phyloP scores from a whole-genome alignment of 2,797 vertebrate genomes.

The Anableps anableps region DNA sequence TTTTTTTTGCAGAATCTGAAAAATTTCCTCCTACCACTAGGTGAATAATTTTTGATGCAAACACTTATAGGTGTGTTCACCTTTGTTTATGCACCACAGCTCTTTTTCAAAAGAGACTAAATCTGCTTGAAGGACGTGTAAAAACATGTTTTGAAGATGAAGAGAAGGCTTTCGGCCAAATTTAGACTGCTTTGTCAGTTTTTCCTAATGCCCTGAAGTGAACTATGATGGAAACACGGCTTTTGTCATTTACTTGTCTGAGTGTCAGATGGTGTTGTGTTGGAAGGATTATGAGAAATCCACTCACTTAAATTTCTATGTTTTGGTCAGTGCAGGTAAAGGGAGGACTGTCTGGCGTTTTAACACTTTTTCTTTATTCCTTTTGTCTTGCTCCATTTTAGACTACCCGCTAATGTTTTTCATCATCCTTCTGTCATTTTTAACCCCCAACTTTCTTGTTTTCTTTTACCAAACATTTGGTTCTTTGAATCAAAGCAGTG shows the following conservation, averaged over 20 bases:
- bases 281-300: constrained; percentile 24
- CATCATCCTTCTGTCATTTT: constrained; percentile 17
- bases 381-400: constrained; percentile 21
- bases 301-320: constrained; percentile 12
- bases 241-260: constrained; percentile 32
- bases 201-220: not conserved
- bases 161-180: not conserved
- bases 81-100: not conserved
- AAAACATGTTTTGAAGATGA: constrained; percentile 4
- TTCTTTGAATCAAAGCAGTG: constrained; percentile 24
- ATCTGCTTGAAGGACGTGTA: not conserved
- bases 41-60: not conserved
- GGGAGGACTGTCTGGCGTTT: not conserved
- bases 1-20: not conserved
- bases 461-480: constrained; percentile 19
- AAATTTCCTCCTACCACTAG: not conserved
- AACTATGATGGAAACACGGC: not conserved
- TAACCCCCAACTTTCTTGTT: not conserved
- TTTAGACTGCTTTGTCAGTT: not conserved
- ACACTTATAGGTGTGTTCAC: not conserved
- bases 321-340: constrained; percentile 6
- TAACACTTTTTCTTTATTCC: constrained; percentile 7
- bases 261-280: constrained; percentile 42
- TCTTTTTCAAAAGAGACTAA: constrained; percentile 6
- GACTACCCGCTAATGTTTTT: constrained; percentile 7